Percentiles rank a stretch among this genome's conserved stretches.
Evolutionary conservation across 2,888 invertebrate species (phyloP).

Genomic region (Shargacucullia verbasci): DNA sequence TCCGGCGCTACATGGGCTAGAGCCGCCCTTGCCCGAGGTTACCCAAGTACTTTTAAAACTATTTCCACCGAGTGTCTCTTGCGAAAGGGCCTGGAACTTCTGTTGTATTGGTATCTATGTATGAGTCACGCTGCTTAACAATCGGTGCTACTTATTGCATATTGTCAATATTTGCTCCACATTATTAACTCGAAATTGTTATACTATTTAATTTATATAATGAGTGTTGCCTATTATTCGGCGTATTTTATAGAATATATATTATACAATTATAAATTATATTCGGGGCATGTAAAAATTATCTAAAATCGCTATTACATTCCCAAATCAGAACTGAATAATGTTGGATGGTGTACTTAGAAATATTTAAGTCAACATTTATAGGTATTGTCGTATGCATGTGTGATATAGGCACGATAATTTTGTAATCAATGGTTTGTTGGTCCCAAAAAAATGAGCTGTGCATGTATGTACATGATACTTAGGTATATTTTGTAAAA

Average conservation of each 20-base stretch:
- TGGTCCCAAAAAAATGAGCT: conserved; percentile 38
- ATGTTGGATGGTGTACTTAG: conserved; percentile 42
- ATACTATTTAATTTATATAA: conserved; percentile 17
- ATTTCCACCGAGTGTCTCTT: conserved; percentile 29
- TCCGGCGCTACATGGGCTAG: no score
- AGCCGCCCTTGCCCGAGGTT: no score
- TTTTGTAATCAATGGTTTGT: conserved; percentile 26
- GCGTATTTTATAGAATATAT: conserved; percentile 40
- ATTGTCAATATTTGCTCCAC: conserved; percentile 36
- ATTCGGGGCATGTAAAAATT: conserved; percentile 45
- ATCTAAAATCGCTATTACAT: conserved; percentile 72
- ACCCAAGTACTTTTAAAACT: conserved; percentile 17
- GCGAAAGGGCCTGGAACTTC: conserved; percentile 36
- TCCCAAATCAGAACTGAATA: conserved; percentile 68
- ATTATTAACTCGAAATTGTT: conserved; percentile 32
- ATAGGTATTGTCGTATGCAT: conserved; percentile 30
- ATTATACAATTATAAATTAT: conserved; percentile 14
- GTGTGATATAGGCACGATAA: conserved; percentile 27
- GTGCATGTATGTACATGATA: conserved; percentile 41
- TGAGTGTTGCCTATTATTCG: conserved; percentile 27
- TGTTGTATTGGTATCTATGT: conserved; percentile 39
- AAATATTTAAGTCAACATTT: conserved; percentile 39
- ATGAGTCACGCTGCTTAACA: conserved; percentile 42
- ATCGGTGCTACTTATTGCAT: conserved; percentile 57
- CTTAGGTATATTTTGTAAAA: conserved; percentile 32